These are phyloP conservation scores for Channa striata DNA, from an alignment of 2,797 vertebrate species.

Conservation along the genomic window DNA sequence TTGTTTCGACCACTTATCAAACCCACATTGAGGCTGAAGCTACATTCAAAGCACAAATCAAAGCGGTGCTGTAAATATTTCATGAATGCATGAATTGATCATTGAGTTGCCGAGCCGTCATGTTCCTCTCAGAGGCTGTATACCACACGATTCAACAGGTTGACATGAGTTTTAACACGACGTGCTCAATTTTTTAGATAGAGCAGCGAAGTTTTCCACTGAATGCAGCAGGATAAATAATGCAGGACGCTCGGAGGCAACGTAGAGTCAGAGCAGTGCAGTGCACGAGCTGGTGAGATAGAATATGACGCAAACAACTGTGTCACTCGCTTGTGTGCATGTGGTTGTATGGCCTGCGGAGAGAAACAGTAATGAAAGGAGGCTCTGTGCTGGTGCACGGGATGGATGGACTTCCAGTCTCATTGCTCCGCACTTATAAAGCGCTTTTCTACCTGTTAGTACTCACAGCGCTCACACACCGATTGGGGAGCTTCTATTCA, in stretches of 20 bases:
- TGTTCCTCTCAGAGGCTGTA: background rate
- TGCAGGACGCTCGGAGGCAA: slow-evolving; percentile 8
- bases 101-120: background rate
- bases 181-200: slow-evolving; percentile 2
- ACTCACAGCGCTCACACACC: too few species aligned
- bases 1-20: background rate
- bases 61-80: background rate
- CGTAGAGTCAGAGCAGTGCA: background rate
- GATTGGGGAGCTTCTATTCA: too few species aligned
- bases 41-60: background rate
- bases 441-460: too few species aligned
- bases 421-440: too few species aligned
- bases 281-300: slow-evolving; percentile 25
- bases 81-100: background rate
- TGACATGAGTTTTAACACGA: slow-evolving; percentile 2
- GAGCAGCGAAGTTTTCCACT: background rate
- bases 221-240: slow-evolving; percentile 31
- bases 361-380: slow-evolving; percentile 14
- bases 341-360: slow-evolving; percentile 1
- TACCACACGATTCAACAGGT: background rate
- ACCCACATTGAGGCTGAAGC: background rate
- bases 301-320: slow-evolving; percentile 48
- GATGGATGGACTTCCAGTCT: slow-evolving; percentile 36
- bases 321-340: background rate
- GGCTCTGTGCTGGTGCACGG: background rate